phyloP scores from a whole-genome alignment of 1,140 invertebrate species.

The Leptopilina boulardi region DNA sequence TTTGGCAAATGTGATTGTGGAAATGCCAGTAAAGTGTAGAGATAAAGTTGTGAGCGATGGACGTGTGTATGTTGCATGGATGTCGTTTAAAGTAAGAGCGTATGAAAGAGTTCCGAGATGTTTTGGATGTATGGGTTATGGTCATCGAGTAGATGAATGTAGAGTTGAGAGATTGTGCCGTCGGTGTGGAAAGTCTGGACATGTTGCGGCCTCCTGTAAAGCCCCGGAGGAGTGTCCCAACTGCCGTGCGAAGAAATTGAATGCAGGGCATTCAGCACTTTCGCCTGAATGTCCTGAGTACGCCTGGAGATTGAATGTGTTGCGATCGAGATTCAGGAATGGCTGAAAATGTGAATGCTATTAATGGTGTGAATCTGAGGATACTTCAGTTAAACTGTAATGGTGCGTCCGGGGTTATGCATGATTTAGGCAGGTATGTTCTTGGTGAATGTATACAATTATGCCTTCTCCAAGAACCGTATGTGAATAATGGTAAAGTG shows the following conservation, averaged over 20 bases:
- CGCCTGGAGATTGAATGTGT: not conserved
- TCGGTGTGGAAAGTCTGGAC: not conserved
- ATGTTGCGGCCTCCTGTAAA: not conserved
- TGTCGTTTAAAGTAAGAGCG: not conserved
- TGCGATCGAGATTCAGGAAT: no score
- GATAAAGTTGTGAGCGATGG: not conserved
- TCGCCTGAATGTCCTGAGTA: not conserved
- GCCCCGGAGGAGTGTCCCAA: not conserved
- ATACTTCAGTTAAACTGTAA: no score
- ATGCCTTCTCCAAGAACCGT: not conserved
- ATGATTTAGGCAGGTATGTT: no score
- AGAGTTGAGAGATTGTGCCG: not conserved
- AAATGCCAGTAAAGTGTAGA: not conserved
- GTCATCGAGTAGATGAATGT: not conserved
- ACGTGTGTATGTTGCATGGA: not conserved
- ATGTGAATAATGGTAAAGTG: not conserved
- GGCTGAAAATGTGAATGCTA: no score
- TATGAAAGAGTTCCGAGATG: not conserved
- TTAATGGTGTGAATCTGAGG: no score
- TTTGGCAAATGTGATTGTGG: not conserved
- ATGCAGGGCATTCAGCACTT: not conserved
- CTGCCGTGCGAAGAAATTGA: not conserved
- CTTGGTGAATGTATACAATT: not conserved
- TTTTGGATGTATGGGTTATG: not conserved
- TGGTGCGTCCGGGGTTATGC: no score